A percentile compares a stretch with the other conserved stretches of the same genome.
Conservation (phyloP, 1,140 invertebrate species). For the Charaxes varanes region DNA sequence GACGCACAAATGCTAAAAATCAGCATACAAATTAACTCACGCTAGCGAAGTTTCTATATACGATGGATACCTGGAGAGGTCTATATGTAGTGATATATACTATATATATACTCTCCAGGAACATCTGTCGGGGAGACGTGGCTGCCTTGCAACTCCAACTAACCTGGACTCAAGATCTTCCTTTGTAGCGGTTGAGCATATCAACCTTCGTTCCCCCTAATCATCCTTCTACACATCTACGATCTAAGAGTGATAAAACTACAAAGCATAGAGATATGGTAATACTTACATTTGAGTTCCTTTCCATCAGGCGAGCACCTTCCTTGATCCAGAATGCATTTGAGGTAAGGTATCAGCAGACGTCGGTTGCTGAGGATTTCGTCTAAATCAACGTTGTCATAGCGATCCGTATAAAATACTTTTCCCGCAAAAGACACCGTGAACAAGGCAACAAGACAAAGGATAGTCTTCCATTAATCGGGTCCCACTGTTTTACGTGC, state of each 20-base stretch:
- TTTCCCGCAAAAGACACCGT: conserved; percentile 38
- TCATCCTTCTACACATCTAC: too few relatives aligned
- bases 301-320: conserved; percentile 80
- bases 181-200: too few relatives aligned
- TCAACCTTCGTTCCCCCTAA: too few relatives aligned
- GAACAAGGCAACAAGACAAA: conserved; percentile 25
- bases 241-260: too few relatives aligned
- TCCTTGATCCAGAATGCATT: conserved; percentile 80
- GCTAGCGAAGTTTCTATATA: too few relatives aligned
- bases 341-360: conserved; percentile 79
- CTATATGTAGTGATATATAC: not conserved
- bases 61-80: too few relatives aligned
- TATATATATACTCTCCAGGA: not conserved
- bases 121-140: too few relatives aligned
- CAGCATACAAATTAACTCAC: too few relatives aligned
- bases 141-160: too few relatives aligned
- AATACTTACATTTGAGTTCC: conserved; percentile 81
- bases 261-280: conserved; percentile 4
- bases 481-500: too few relatives aligned
- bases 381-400: conserved; percentile 81
- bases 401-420: conserved; percentile 80
- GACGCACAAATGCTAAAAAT: too few relatives aligned
- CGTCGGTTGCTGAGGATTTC: conserved; percentile 80
- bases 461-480: conserved; percentile 25
- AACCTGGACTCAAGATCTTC: too few relatives aligned